Evolutionary conservation across 1,140 invertebrate species (phyloP), one percentile per base, ranked within the genome.

Genomic region (Ephestia elutella): DNA sequence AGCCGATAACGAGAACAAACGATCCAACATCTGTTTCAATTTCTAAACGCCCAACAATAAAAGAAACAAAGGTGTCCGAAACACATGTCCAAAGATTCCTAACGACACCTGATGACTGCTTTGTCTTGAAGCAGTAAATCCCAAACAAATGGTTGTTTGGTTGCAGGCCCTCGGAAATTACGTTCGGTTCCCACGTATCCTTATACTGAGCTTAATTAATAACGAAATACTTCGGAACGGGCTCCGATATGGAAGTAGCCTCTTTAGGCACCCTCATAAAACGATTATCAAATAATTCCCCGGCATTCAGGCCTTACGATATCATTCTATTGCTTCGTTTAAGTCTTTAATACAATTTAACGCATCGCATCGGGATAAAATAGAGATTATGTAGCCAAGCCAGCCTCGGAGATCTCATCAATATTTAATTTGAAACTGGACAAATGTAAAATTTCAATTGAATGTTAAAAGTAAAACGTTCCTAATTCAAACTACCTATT

Each of bases 261-360:
- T 79, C 72, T 77, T 74, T 70, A 73, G 70, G 72, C 64, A 81
- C 79, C 82, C 78, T 73, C 77, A 81, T 87, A 86, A 87, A 86
- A 83, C 84, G 77, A 87, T 87, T 83, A 86, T 82, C 77, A 78
- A 83, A 82, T 75, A 73, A 82, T 77, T 73, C 81, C 71, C 62
- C 63, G 56, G 58, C 71, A 73, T 77, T 75, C 68, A 70, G 67
- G 64, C 56, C 57, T 58, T 60, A 60, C 59, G 61, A 57, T 75
- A 74, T 78, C 68, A 66, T 62, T 73, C 68, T 73, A 72, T 75
- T 66, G 59, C 55, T 68, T 69, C 70, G 63, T 77, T 71, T 69
- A 65, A 62, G 63, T 71, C 68, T 60, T 70, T 80, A 79, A 80
- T 79, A 82, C 70, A 79, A 83, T 84, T 87, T 82, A 82, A 83